A percentile compares a stretch with the other conserved stretches of the same genome.
phyloP scores from a whole-genome alignment of 2,888 invertebrate genomes.

The Mimachlamys varia region DNA sequence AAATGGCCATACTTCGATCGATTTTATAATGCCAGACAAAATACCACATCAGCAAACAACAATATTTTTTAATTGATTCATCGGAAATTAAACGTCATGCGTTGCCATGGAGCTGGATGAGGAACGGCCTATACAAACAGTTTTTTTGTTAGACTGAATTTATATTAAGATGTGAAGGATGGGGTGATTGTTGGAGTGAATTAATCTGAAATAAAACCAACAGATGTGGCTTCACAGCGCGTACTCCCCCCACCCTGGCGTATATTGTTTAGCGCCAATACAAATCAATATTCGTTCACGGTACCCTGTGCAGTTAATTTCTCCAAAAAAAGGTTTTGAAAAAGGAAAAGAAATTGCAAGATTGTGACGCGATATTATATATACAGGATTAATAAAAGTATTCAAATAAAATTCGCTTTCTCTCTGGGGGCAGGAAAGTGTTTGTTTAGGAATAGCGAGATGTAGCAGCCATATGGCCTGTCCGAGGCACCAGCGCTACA shows the following conservation, averaged over 20 bases:
- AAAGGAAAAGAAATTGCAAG: not conserved
- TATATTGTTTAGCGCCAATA: not conserved
- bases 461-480: not conserved
- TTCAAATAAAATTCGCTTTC: not conserved
- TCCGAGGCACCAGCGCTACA: not conserved
- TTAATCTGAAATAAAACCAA: not conserved
- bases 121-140: not conserved
- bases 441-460: not conserved
- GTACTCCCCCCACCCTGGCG: not conserved
- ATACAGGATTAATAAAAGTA: too few relatives aligned
- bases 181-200: not conserved
- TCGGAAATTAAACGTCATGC: not conserved
- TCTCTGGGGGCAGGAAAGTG: not conserved
- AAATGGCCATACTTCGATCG: not conserved
- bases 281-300: not conserved
- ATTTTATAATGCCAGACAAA: not conserved
- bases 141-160: not conserved
- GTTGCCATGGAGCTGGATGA: not conserved
- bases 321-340: not conserved
- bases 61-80: conserved; percentile 20
- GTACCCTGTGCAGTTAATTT: not conserved
- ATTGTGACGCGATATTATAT: not conserved
- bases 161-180: not conserved
- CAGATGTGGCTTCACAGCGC: not conserved
- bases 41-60: not conserved